phyloP scores from a whole-genome alignment of 53 echinoderm and acorn worm species.

The Glandiceps talaboti region DNA sequence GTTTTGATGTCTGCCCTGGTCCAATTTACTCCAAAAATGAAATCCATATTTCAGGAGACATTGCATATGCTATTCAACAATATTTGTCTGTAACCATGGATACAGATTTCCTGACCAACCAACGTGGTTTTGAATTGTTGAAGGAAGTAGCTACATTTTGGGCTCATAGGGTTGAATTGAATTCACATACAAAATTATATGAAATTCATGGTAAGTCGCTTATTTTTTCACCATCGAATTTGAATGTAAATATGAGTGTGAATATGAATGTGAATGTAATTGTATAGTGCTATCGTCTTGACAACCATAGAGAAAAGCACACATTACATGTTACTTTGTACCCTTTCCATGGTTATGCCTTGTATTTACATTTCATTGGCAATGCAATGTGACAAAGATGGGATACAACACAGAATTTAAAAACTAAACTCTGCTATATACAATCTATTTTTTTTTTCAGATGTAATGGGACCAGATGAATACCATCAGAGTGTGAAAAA shows the following conservation, averaged over 20 bases:
- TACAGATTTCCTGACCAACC: slow-evolving; percentile 31
- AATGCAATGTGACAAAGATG: too few relatives aligned
- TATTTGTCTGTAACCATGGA: slow-evolving; percentile 54
- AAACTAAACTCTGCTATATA: too few relatives aligned
- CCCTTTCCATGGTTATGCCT: too few relatives aligned
- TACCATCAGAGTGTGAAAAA: slow-evolving; percentile 61
- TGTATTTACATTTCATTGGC: too few relatives aligned
- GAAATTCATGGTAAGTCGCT: slow-evolving; percentile 45
- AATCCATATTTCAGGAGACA: slow-evolving; percentile 82
- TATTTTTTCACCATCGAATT: too few relatives aligned
- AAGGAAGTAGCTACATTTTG: slow-evolving; percentile 58
- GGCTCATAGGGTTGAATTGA: slow-evolving; percentile 41
- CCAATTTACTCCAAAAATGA: slow-evolving; percentile 39
- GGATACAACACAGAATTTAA: too few relatives aligned
- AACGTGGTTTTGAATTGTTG: slow-evolving; percentile 48
- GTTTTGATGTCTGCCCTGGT: slow-evolving; percentile 70
- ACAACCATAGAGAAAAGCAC: too few relatives aligned
- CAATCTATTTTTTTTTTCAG: too few relatives aligned
- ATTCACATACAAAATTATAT: slow-evolving; percentile 29
- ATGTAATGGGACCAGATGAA: slow-evolving; percentile 89
- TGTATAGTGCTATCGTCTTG: too few relatives aligned
- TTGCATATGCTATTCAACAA: slow-evolving; percentile 79
- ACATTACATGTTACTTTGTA: too few relatives aligned
- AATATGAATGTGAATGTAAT: too few relatives aligned
- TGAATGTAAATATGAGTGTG: too few relatives aligned